Evolutionary conservation across 92 coral and sea anemone genomes (phyloP), one percentile per base, ranked within the genome.

Genomic region (Diadumene lineata): DNA sequence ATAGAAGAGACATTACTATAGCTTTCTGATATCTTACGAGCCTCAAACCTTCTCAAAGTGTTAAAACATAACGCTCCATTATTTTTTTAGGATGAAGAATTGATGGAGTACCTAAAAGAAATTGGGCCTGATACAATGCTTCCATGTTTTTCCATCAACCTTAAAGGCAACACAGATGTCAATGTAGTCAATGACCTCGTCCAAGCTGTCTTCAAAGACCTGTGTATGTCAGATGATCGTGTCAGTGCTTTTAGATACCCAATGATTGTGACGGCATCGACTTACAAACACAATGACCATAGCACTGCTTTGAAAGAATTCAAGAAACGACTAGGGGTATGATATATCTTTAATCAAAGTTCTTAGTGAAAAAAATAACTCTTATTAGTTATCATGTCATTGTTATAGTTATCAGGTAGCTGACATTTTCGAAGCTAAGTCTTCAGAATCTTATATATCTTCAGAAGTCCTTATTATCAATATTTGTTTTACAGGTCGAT

Each of bases 81-180:
- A 21, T 38, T 56, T 69, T 65, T 43, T 69, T 43, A 92, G 94
- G 82, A 87, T 79, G 33, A 58, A 0, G 71, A 72, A 7, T 78
- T 82, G 7, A 84, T 89, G 92, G 34, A 33, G 0, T 77, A 83
- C 26, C 83, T 93, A 22, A 79, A 61, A 29, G 86, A 86, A 70
- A 76, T 93, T 67, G 98, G 98, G 0, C 96, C 98, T 16, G 98
- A 93, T 73, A 87, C 96, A 8, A 48, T 89, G 86, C 75, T 89
- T 27, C 94, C 94, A 24, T 90, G 94, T 57, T 93, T 93, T 79
- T 82, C 92, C 6, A 72, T 89, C 11, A 93, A 93, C 68, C 1
- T 90, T 46, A 73, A 82, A 29, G 88, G 70, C 0, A 83, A 87
- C 74, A 67, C 60, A 4, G 87, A 78, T 33, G 79, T 82, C 0